A percentile compares a stretch with the other conserved stretches of the same genome.
phyloP scores from a whole-genome alignment of 2,888 invertebrate species.

The Agrenia bidenticulata region DNA sequence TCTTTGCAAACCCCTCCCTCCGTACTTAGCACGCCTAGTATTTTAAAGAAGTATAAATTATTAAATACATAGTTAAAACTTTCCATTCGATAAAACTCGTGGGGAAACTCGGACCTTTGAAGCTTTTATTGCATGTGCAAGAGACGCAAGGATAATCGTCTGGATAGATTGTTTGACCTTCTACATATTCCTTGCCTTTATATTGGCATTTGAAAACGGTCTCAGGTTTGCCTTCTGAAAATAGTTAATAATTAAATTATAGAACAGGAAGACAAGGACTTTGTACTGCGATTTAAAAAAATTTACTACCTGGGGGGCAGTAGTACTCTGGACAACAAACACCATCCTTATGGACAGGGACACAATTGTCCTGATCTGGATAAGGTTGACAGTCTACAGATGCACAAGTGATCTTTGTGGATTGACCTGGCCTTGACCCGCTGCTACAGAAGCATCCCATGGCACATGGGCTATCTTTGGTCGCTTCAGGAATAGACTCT shows the following conservation, averaged over 20 bases:
- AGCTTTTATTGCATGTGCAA: conserved; percentile 44
- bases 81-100: too few relatives aligned
- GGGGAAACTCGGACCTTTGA: conserved; percentile 32
- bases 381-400: conserved; percentile 37
- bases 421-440: conserved; percentile 16
- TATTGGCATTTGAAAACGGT: conserved; percentile 39
- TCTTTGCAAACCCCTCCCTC: conserved; percentile 42
- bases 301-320: conserved; percentile 14
- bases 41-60: too few relatives aligned
- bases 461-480: conserved; percentile 35
- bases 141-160: conserved; percentile 45
- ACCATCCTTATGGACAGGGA: conserved; percentile 25
- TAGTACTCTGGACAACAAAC: conserved; percentile 38
- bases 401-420: conserved; percentile 33
- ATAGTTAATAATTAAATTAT: not conserved
- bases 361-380: conserved; percentile 30
- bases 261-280: conserved; percentile 1
- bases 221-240: conserved; percentile 23
- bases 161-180: conserved; percentile 45
- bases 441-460: conserved; percentile 36
- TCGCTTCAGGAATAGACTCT: conserved; percentile 28
- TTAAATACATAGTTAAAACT: conserved; percentile 1
- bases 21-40: conserved; percentile 31
- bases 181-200: conserved; percentile 39
- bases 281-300: not conserved